Conservation (phyloP, 2,888 invertebrate species). For the Meteorus cinctellus region DNA sequence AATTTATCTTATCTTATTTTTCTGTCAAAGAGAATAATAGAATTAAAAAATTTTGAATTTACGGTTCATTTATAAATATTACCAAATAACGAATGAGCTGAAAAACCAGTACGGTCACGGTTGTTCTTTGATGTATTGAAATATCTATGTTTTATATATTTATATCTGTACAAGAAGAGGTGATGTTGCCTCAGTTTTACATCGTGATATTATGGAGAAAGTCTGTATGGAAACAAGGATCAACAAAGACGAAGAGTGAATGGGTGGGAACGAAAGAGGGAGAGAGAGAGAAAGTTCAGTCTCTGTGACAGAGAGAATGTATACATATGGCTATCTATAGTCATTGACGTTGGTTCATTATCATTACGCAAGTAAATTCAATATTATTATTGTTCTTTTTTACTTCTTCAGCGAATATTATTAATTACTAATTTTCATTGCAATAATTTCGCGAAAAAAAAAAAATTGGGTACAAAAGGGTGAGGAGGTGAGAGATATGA, state of each 20-base stretch:
- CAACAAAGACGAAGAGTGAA: neutral
- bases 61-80: neutral
- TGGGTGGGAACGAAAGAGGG: neutral
- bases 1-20: neutral
- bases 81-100: neutral
- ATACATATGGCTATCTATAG: neutral
- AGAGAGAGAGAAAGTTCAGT: slow-evolving; percentile 32
- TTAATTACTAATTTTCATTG: neutral
- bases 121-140: slow-evolving; percentile 14
- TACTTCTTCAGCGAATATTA: neutral
- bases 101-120: neutral
- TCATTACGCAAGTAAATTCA: neutral
- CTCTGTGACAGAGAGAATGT: slow-evolving; percentile 11
- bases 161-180: slow-evolving; percentile 18
- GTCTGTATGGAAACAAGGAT: slow-evolving; percentile 5
- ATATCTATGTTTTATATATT: neutral
- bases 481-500: neutral
- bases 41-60: neutral
- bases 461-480: neutral
- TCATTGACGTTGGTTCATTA: slow-evolving; percentile 10
- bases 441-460: neutral
- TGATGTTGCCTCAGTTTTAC: slow-evolving; percentile 26
- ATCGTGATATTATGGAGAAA: slow-evolving; percentile 35
- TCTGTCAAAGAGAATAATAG: neutral
- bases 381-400: neutral